Base-by-base conservation (phyloP, 2,797 vertebrate species). In the Acestrorhynchus altus region DNA sequence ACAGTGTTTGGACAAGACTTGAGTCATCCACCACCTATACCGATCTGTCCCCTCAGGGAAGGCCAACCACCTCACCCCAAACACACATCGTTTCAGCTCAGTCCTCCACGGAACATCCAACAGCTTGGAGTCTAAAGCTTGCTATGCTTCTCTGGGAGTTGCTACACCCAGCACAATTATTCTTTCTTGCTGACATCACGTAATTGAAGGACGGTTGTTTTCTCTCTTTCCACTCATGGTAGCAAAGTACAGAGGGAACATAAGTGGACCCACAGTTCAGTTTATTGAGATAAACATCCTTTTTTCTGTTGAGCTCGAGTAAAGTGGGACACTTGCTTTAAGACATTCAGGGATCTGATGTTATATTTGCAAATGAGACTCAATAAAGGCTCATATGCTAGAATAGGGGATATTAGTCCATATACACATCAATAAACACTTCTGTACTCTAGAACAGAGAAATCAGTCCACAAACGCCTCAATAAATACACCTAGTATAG, bases 131-230 rank as follows among this genome's bases (percentile, higher is more conserved):
- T 81, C 84, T 81, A 31, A 89, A 64, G 59, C 47, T 67, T 20
- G 22, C 4, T 2, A 10, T 10, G 18, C 22, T 28, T 78, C 44
- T 72, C 81, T 6, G 90, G 89, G 88, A 90, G 85, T 79, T 83
- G 83, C 44, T 90, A 89, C 88, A 89, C 90, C 88, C 89, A 90
- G 75, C 83, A 89, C 91, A 92, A 91, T 92, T 92, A 91, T 89
- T 92, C 84, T 85, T 89, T 90, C 88, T 83, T 92, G 87, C 90
- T 94, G 91, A 93, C 88, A 88, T 91, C 84, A 89, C 86, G 90
- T 93, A 91, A 94, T 91, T 90, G 89, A 89, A 86, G 88, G 87
- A 22, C 18, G 63, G 85, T 87, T 86, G 86, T 78, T 81, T 80
- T 87, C 83, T 90, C 87, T 65, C 49, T 83, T 90, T 87, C 89